Evolutionary conservation across 2,113 vertebrate species (phyloP), one percentile per base, ranked within the genome.

Genomic region (Chaenogobius annularis): DNA sequence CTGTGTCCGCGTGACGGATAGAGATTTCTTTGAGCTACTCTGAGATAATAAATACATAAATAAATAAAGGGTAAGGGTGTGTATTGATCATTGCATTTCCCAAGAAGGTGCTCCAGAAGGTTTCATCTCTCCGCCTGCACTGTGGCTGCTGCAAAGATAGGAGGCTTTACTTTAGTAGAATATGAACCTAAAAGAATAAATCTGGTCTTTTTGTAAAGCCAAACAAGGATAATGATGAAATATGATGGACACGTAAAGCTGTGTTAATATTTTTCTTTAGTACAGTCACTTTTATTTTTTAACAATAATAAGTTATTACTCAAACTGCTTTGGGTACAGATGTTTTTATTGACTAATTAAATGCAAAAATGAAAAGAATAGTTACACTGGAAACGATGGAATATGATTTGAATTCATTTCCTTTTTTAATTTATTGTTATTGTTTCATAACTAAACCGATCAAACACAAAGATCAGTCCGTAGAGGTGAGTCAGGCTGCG

Each of bases 81-180:
- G 75, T 88, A 92, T 92, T 86, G 91, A 92, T 92, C 80, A 80
- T 83, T 82, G 77, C 71, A 73, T 89, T 85, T 90, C 82, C 69
- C 77, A 68, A 77, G 80, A 75, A 81, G 75, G 35, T 54, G 54
- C 11, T 4, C 10, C 20, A 56, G 54, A 23, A 56, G 11, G 19
- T 20, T 10, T 55, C n/a, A 22, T 55, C 19, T 22, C 20, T 70
- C 84, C 77, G 72, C 59, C 71, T 74, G 65, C 72, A 80, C 71
- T 74, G 65, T 72, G 82, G 79, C 85, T 88, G 85, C 87, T 82
- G 1, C 23, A 46, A 35, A 79, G 81, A 62, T 73, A 64, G 82
- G 75, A 85, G 82, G 79, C 76, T 91, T 90, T 86, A 81, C 61
- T 79, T 82, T 85, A 75, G 79, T 66, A 10, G 85, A 88, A 86